Evolutionary conservation across 2,797 vertebrate species (phyloP).

Genomic region (Echiichthys vipera): DNA sequence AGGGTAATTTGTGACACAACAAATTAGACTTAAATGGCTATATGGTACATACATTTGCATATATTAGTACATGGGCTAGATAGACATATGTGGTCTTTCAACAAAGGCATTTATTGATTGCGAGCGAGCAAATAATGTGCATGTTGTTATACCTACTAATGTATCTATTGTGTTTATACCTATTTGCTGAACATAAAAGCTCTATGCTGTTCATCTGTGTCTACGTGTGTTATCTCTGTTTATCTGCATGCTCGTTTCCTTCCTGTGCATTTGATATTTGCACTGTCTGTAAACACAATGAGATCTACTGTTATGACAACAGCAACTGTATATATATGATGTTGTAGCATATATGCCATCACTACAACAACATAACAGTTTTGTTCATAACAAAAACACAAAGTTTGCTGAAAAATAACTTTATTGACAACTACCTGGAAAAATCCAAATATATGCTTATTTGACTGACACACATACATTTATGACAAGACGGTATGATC

Average conservation of each 20-base stretch:
- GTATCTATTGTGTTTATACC: neutral
- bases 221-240: neutral
- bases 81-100: too few relatives aligned
- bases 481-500: neutral
- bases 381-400: neutral
- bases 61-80: too few relatives aligned
- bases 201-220: neutral
- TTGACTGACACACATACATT: neutral
- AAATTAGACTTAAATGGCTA: too few relatives aligned
- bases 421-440: conserved; percentile 18
- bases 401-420: neutral
- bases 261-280: neutral
- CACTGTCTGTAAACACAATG: neutral
- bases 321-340: neutral
- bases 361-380: neutral
- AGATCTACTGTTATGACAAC: neutral
- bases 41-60: too few relatives aligned
- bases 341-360: too few relatives aligned
- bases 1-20: too few relatives aligned
- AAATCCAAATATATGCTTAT: neutral
- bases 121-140: too few relatives aligned
- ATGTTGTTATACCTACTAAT: too few relatives aligned
- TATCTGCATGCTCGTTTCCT: neutral
- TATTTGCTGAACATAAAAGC: neutral
- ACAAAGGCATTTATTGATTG: too few relatives aligned